Evolutionary conservation across 2,888 invertebrate genomes (phyloP), one percentile per base, ranked within the genome.

Genomic region (Microplitis deprimator): DNA sequence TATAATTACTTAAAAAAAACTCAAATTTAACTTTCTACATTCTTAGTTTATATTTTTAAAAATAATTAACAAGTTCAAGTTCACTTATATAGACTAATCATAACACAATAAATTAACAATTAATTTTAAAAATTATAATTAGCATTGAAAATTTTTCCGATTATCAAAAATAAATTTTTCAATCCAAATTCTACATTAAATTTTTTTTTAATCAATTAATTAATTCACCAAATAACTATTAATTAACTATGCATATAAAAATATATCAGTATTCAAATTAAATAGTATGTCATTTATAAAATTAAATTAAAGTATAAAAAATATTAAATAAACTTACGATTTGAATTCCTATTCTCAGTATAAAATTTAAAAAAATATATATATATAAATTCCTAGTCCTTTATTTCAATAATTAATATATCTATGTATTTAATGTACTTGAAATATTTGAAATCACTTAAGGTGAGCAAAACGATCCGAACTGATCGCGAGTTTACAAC

Each of bases 401-500:
- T 50, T 50, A 7, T 50, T 50, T 13, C 10, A 76, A 41, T 67
- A 40, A 59, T 65, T 20, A 17, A 64, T 50, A 39, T 17, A 13
- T 64, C 5, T 29, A 16, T n/a, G 17, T 50, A 20, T 59, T 59
- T 13, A 20, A 59, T 61, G 70, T 69, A 61, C 65, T 6, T 60
- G 29, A 29, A 38, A 38, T 77, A 40, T 64, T 59, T 38, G 20
- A 76, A 65, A 76, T 61, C 39, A 72, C 68, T 75, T 75, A 73
- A 68, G 50, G 77, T 65, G 77, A 70, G 79, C 71, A 76, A 76
- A 76, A 79, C 74, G 85, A 82, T 86, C 87, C 84, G 83, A 80
- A 80, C 86, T 81, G 85, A 81, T 82, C 84, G 85, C 82, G 82
- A 84, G 89, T 86, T 87, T 84, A 85, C 87, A 82, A 87, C 84